Evolutionary conservation across 2,888 invertebrate species (phyloP).

Genomic region (Latrodectus elegans): DNA sequence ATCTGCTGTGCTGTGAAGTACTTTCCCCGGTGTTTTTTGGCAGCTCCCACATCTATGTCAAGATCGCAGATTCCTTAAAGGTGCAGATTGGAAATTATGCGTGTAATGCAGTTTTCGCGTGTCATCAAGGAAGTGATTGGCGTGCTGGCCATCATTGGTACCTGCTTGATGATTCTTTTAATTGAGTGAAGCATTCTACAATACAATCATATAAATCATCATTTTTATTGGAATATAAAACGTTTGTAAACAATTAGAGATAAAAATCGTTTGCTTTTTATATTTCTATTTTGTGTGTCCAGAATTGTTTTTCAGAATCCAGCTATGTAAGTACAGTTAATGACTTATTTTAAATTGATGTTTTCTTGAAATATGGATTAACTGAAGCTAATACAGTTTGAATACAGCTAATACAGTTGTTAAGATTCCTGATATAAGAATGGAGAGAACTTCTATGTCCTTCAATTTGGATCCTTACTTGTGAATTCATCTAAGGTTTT

Average conservation of each 20-base stretch:
- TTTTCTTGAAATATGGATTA: too few relatives aligned
- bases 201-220: too few relatives aligned
- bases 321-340: too few relatives aligned
- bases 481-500: too few relatives aligned
- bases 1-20: conserved; percentile 22
- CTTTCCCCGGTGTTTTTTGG: neutral
- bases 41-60: neutral
- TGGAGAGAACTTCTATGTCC: too few relatives aligned
- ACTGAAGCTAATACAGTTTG: too few relatives aligned
- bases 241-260: neutral
- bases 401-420: too few relatives aligned
- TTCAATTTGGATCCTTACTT: too few relatives aligned
- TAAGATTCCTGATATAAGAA: too few relatives aligned
- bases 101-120: neutral
- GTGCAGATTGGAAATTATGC: neutral
- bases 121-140: neutral
- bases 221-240: neutral
- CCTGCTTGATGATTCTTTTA: neutral
- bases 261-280: neutral
- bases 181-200: neutral
- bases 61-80: neutral
- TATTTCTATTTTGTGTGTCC: too few relatives aligned
- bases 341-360: too few relatives aligned
- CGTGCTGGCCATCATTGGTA: neutral
- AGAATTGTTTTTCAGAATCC: too few relatives aligned